Conservation (phyloP, 2,797 vertebrate genomes). For the Silurus lanzhouensis region DNA sequence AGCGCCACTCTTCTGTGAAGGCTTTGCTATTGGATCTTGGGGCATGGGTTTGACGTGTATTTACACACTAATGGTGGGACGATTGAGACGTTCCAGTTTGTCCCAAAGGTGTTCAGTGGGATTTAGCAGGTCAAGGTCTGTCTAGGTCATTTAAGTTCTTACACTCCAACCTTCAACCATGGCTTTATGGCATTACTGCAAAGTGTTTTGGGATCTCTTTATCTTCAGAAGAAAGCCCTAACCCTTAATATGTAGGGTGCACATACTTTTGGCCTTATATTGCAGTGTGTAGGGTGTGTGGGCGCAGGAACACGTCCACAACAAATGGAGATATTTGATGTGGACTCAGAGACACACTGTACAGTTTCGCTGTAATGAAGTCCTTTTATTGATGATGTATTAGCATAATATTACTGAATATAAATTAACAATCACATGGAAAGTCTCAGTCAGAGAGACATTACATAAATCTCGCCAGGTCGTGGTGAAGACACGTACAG, state of each 20-base stretch:
- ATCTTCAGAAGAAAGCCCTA: too few species aligned
- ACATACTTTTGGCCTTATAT: not conserved
- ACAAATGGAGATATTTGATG: not conserved
- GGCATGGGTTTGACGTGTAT: too few species aligned
- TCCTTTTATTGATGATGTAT: not conserved
- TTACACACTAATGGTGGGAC: too few species aligned
- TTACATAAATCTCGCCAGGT: not conserved
- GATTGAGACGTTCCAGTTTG: too few species aligned
- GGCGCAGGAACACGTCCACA: too few species aligned
- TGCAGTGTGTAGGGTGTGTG: not conserved
- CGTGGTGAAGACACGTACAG: not conserved
- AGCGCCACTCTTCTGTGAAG: too few species aligned
- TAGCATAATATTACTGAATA: slow-evolving; percentile 25
- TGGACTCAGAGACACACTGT: not conserved
- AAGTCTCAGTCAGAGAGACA: not conserved
- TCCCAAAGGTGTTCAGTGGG: too few species aligned
- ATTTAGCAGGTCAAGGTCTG: too few species aligned
- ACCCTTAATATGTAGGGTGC: not conserved
- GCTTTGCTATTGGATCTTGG: too few species aligned
- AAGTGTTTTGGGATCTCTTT: not conserved
- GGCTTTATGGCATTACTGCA: not conserved
- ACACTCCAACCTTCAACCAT: not conserved
- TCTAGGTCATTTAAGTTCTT: not conserved
- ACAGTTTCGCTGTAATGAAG: not conserved
- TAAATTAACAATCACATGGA: not conserved